Conservation (phyloP, 1,140 invertebrate genomes). For the Caenorhabditis elegans region WBcel235 BX284602.5:11294001-11294500, state of each 20-base stretch:
- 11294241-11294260: no score
- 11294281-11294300: neutral
- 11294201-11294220: neutral
- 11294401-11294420: neutral
- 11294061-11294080: neutral
- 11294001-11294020: neutral
- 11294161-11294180: slow-evolving; percentile 15
- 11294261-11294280: no score
- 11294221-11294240: neutral
- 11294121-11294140: neutral
- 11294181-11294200: neutral
- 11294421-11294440: neutral
- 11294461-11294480: neutral
- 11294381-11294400: neutral
- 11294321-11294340: neutral
- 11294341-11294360: neutral
- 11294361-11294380: no score
- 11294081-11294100: neutral
- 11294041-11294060: neutral
- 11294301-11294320: neutral
- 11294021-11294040: slow-evolving; percentile 7
- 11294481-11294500: neutral
- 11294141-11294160: slow-evolving; percentile 16
- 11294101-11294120: neutral
- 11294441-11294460: neutral